These are phyloP conservation scores for Limnothrissa miodon DNA, from an alignment of 2,113 vertebrate genomes.

Conservation along the genomic window DNA sequence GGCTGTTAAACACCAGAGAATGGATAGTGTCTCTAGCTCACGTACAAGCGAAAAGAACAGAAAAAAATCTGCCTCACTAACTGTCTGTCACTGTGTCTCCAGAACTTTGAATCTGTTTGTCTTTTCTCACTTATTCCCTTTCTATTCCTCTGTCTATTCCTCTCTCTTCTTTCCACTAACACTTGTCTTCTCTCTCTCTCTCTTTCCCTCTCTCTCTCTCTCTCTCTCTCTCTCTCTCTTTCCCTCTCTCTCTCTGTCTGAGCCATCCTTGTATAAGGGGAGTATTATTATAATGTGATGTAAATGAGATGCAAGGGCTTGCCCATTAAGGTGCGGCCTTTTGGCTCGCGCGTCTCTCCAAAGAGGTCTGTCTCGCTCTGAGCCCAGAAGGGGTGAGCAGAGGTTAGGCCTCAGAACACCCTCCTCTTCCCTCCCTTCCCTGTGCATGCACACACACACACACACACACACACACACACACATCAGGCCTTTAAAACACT, in stretches of 20 bases:
- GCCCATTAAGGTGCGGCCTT: conserved; percentile 1
- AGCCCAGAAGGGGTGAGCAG: neutral
- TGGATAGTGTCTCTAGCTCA: neutral
- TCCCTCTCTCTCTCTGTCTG: neutral
- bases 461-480: neutral
- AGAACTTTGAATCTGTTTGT: neutral
- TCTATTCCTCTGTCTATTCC: conserved; percentile 25
- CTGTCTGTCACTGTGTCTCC: conserved; percentile 23
- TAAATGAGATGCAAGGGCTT: neutral
- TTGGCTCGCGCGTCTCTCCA: neutral
- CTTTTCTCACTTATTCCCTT: neutral
- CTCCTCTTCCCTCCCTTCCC: neutral
- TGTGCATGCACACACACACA: neutral
- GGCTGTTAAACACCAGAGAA: neutral
- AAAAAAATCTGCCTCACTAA: conserved; percentile 9
- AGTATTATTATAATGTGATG: conserved; percentile 10
- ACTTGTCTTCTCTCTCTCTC: neutral
- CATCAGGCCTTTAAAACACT: no score
- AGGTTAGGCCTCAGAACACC: neutral
- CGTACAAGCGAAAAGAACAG: neutral
- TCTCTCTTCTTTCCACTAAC: conserved; percentile 29
- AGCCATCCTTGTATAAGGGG: no score
- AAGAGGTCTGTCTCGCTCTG: neutral
- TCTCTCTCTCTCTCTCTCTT: neutral
- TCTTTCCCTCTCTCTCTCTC: neutral